Conservation (phyloP, 2,113 vertebrate genomes). For the Macrotis lagotis region DNA sequence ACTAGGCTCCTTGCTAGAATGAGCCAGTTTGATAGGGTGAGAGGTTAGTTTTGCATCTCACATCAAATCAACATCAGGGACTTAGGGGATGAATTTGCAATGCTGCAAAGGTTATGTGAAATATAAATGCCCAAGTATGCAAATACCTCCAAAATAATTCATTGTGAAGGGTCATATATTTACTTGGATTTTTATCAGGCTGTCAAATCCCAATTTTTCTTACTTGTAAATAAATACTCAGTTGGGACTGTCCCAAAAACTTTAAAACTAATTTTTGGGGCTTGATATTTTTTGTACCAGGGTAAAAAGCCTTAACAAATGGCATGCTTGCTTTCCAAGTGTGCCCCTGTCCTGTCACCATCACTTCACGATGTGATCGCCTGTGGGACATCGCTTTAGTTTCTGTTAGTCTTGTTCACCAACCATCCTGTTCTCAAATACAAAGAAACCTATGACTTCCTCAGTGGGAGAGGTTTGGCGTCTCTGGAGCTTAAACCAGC, state of each 20-base stretch:
- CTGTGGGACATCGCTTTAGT: constrained; percentile 62
- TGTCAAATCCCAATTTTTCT: constrained; percentile 44
- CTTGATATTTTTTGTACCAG: constrained; percentile 43
- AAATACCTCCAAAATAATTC: neutral
- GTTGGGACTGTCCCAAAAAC: constrained; percentile 47
- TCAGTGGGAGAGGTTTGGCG: constrained; percentile 5
- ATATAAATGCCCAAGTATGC: neutral
- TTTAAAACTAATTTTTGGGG: constrained; percentile 27
- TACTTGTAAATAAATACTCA: constrained; percentile 46
- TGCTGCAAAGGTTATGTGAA: neutral
- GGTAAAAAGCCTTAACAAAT: constrained; percentile 59
- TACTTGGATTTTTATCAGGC: constrained; percentile 18
- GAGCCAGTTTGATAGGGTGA: constrained; percentile 21
- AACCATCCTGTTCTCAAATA: constrained; percentile 22
- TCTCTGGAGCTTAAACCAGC: neutral
- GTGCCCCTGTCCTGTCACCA: constrained; percentile 49
- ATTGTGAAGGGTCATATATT: constrained; percentile 17
- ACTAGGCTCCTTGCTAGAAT: constrained; percentile 9
- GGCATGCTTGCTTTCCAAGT: constrained; percentile 48
- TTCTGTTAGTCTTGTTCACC: constrained; percentile 54
- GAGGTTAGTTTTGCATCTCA: neutral
- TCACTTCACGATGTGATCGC: constrained; percentile 46
- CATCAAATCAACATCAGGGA: neutral
- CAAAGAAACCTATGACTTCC: constrained; percentile 53
- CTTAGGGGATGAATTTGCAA: constrained; percentile 37